phyloP scores from a whole-genome alignment of 2,797 vertebrate species.

The Notoglanidium macrostoma region DNA sequence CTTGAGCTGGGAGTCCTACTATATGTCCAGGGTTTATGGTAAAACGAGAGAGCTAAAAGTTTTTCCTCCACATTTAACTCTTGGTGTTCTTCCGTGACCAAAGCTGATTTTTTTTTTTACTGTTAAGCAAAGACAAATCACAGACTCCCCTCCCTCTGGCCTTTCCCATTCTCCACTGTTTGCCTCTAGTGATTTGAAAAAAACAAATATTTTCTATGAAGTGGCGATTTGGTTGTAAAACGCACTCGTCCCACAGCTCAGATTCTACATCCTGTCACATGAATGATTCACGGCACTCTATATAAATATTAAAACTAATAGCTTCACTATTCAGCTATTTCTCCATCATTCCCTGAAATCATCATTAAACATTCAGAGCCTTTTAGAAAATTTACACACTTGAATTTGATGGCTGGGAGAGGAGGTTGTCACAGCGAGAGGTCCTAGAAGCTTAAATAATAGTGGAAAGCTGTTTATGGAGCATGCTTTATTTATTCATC shows the following conservation, averaged over 20 bases:
- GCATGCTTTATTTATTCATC: constrained; percentile 99
- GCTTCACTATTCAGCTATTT: constrained; percentile 98
- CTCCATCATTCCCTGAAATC: constrained; percentile 98
- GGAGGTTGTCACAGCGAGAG: constrained; percentile 85
- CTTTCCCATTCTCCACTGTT: constrained; percentile 52
- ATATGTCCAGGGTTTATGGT: not conserved
- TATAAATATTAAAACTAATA: constrained; percentile 99
- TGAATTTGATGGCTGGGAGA: constrained; percentile 92
- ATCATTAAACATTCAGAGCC: constrained; percentile 99
- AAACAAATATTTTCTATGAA: constrained; percentile 83
- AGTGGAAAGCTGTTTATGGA: constrained; percentile 99
- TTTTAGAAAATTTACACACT: constrained; percentile 99
- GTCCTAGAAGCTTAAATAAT: constrained; percentile 93
- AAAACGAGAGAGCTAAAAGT: not conserved
- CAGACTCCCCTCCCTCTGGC: not conserved
- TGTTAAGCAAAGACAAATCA: not conserved
- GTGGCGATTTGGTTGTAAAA: constrained; percentile 83
- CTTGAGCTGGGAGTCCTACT: not conserved
- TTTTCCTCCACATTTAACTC: constrained; percentile 41
- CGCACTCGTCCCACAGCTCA: constrained; percentile 92
- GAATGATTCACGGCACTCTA: constrained; percentile 99
- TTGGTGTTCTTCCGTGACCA: constrained; percentile 51
- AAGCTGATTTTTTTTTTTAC: not conserved
- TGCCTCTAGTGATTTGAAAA: constrained; percentile 58
- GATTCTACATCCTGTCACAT: constrained; percentile 99